Evolutionary conservation across 2,113 vertebrate genomes (phyloP).

Genomic region (Alexandromys fortis): DNA sequence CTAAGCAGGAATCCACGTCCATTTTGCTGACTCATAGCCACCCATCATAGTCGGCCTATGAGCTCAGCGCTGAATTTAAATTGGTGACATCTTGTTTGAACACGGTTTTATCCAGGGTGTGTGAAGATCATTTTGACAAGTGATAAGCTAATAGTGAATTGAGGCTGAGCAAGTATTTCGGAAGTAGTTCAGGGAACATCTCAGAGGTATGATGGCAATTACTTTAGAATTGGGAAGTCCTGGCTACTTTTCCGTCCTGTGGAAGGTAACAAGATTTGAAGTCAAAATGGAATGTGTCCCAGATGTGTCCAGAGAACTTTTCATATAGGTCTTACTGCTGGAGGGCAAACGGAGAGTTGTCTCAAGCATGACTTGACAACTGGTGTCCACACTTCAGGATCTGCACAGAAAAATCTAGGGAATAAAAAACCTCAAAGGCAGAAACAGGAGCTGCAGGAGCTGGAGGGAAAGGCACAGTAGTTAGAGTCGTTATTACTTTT

Average conservation of each 20-base stretch:
- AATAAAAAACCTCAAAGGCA: neutral
- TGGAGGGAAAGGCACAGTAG: too few species aligned
- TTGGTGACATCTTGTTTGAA: neutral
- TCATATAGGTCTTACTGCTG: neutral
- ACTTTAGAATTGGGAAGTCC: neutral
- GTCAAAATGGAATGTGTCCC: neutral
- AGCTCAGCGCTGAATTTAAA: neutral
- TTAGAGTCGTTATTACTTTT: neutral
- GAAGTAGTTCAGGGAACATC: neutral
- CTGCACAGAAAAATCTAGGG: neutral
- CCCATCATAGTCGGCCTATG: neutral
- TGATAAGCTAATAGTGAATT: neutral
- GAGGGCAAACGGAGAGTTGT: too few species aligned
- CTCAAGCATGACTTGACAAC: neutral
- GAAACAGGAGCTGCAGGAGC: neutral
- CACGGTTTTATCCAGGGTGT: neutral
- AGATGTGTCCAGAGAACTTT: neutral
- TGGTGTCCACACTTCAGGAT: fast-evolving
- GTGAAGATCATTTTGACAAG: neutral
- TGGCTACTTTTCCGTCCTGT: neutral
- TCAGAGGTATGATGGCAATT: neutral
- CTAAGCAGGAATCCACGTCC: neutral
- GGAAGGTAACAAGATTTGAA: neutral
- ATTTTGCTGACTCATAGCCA: neutral
- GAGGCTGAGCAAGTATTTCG: neutral